A percentile compares a stretch with the other conserved stretches of the same genome.
Conservation (phyloP, 2,113 vertebrate species). For the Eudorcas thomsonii region DNA sequence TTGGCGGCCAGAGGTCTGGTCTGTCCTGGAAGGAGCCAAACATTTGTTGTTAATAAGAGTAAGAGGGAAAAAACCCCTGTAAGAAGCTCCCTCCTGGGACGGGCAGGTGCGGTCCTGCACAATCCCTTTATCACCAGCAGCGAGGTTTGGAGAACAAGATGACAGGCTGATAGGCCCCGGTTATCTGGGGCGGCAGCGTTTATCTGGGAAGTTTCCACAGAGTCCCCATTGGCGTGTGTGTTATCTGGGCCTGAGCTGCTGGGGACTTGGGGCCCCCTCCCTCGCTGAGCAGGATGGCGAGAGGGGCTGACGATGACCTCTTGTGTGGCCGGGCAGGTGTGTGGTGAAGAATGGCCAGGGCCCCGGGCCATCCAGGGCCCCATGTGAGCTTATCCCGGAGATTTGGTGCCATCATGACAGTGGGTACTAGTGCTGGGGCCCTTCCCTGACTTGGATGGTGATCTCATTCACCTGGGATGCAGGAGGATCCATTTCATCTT, state of each 20-base stretch:
- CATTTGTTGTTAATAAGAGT: slow-evolving; percentile 66
- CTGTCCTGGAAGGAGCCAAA: slow-evolving; percentile 71
- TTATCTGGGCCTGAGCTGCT: background rate
- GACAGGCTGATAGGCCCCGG: slow-evolving; percentile 55
- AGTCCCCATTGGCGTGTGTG: background rate
- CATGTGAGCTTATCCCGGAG: background rate
- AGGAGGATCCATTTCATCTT: background rate
- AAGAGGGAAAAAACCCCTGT: background rate
- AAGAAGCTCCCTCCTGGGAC: slow-evolving; percentile 48
- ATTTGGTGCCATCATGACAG: background rate
- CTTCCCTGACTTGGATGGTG: background rate
- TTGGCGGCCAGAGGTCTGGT: slow-evolving; percentile 41
- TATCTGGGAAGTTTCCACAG: slow-evolving; percentile 65
- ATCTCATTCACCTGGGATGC: background rate
- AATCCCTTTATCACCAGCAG: slow-evolving; percentile 72
- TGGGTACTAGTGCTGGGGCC: background rate
- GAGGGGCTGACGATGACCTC: background rate
- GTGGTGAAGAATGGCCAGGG: background rate
- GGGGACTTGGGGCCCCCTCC: background rate
- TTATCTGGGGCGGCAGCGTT: slow-evolving; percentile 64
- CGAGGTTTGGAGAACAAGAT: slow-evolving; percentile 69
- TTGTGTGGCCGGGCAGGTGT: background rate
- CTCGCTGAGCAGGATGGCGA: background rate
- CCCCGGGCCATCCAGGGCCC: background rate
- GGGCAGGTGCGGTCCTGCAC: background rate